Conservation (phyloP, 2,888 invertebrate genomes). For the Aporophyla lueneburgensis region DNA sequence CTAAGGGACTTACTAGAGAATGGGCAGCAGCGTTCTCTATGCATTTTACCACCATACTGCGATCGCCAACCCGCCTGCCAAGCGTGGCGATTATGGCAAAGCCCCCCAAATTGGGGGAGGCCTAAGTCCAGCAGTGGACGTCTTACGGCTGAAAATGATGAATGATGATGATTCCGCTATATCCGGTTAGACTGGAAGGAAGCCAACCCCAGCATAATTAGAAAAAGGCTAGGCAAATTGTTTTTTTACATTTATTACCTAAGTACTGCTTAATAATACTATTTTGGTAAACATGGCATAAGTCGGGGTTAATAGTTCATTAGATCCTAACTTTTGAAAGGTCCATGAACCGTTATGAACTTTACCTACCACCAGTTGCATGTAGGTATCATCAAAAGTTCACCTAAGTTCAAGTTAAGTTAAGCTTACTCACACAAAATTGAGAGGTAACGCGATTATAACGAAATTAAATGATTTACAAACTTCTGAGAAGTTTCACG, state of each 20-base stretch:
- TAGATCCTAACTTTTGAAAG: background rate
- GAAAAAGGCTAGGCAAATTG: too few species aligned
- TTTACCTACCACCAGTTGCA: constrained; percentile 20
- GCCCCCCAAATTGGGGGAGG: too few species aligned
- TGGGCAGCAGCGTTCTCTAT: too few species aligned
- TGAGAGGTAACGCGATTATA: constrained; percentile 2
- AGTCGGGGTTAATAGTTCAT: background rate
- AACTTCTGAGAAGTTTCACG: background rate
- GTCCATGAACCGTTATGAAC: constrained; percentile 8
- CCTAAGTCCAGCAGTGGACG: too few species aligned
- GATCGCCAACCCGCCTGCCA: too few species aligned
- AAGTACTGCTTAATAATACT: background rate
- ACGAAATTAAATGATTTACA: background rate
- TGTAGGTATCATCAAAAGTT: constrained; percentile 32
- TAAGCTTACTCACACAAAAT: background rate
- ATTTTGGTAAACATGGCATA: constrained; percentile 2
- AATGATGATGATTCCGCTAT: too few species aligned
- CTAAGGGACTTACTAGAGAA: too few species aligned
- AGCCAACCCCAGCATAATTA: too few species aligned
- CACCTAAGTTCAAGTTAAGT: constrained; percentile 34
- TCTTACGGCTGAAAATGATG: too few species aligned
- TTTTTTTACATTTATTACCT: background rate
- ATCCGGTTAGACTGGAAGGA: too few species aligned
- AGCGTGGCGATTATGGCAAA: too few species aligned
- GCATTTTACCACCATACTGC: too few species aligned